These are phyloP conservation scores for Oncorhynchus kisutch DNA, from an alignment of 2,113 vertebrate species.

Conservation along the genomic window DNA sequence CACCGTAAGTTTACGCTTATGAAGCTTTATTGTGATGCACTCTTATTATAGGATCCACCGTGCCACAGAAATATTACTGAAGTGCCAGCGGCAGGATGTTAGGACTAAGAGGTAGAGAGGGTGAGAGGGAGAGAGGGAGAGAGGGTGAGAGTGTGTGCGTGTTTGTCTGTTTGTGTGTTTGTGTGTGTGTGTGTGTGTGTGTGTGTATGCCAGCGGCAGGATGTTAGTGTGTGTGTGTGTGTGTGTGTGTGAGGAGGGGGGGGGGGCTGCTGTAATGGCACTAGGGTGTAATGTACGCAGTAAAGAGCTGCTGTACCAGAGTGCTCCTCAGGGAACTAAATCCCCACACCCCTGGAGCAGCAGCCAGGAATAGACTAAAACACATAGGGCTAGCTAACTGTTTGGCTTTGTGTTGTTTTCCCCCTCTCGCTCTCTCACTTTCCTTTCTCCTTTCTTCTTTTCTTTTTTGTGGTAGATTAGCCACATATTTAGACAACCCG, in stretches of 20 bases:
- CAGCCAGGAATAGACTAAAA: constrained; percentile 45
- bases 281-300: constrained; percentile 51
- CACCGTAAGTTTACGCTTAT: constrained; percentile 8
- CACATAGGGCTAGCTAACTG: constrained; percentile 40
- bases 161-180: not conserved
- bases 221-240: too few relatives aligned
- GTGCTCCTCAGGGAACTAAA: constrained; percentile 59
- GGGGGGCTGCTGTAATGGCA: constrained; percentile 29
- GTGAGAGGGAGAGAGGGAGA: too few relatives aligned
- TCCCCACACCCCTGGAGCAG: constrained; percentile 30
- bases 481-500: constrained; percentile 67
- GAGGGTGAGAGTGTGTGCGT: not conserved
- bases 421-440: not conserved
- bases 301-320: constrained; percentile 52
- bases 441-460: constrained; percentile 34
- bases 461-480: constrained; percentile 52
- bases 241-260: not conserved
- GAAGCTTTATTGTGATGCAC: constrained; percentile 35
- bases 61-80: constrained; percentile 18
- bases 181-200: constrained; percentile 7
- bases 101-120: not conserved
- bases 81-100: constrained; percentile 17
- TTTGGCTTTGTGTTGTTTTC: constrained; percentile 34
- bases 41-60: constrained; percentile 21
- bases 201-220: too few relatives aligned